Evolutionary conservation across 1,140 invertebrate genomes (phyloP), one percentile per base, ranked within the genome.

Genomic region (Caligus rogercresseyi): DNA sequence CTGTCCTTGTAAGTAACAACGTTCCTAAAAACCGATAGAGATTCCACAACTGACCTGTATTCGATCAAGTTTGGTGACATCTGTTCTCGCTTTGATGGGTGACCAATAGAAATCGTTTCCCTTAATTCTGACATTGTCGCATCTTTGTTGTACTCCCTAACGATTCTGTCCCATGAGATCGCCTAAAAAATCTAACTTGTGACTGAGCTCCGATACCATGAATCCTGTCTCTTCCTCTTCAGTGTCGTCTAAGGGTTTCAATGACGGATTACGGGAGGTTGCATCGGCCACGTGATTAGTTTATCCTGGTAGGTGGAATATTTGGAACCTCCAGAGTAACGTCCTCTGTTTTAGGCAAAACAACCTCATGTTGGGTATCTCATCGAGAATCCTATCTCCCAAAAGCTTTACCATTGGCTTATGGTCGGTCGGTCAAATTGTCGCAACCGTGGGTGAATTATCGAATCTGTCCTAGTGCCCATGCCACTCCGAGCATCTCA

Each of bases 401-500:
- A 65, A 25, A 18, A 65, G 53, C 16, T 55, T 66, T 7, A 3
- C 31, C 1, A 66, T 31, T 1, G 31, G 43, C 18, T 51, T 54
- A 54, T 61, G 65, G 15, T 65, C 65, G 65, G n/a, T 65, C 16
- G 3, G 7, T 3, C 3, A 54, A 25, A n/a, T 66, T 54, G 16
- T 18, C 16, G n/a, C 63, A 18, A 26, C 25, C 0, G 25, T 58
- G 20, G n/a, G 23, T 31, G 64, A 65, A 65, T 1, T 24, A n/a
- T 1, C 63, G 55, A 1, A 60, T 51, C n/a, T 65, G 56, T 2
- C 25, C 3, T 13, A 65, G 51, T 11, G 55, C 31, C 64, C 62
- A 65, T n/a, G 63, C 64, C 16, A 65, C 21, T 4, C 57, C 64
- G 7, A 65, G 57, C 1, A 60, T 53, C 43, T 64, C 63, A 1